Evolutionary conservation across 2,113 vertebrate genomes (phyloP), one percentile per base, ranked within the genome.

Genomic region (Urocynchramus pylzowi): DNA sequence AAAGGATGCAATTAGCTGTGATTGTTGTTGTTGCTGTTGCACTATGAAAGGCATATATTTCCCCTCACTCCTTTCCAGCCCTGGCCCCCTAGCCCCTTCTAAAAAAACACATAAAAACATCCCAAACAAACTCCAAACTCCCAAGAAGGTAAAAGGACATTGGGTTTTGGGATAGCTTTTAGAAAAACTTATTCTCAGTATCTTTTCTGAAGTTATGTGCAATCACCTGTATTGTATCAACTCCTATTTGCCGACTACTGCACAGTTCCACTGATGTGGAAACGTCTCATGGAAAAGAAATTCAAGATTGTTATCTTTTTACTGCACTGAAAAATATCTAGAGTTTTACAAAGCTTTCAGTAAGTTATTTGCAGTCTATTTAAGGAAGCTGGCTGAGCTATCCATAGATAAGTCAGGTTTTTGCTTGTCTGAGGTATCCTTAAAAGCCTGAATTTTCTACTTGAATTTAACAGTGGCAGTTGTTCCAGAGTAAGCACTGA

Each of bases 331-430:
- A 94, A 94, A 93, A 84, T 88, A 87, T 68, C 50, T 56, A 60
- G 69, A 78, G 60, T 91, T 97, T 94, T 90, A 94, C 64, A 67
- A 73, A 96, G 59, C 68, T 96, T 90, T 78, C 53, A 93, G 87
- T 83, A 96, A 97, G 94, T 80, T 95, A 87, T 93, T 90, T 79
- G 79, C 47, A 80, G 67, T 74, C 82, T 60, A 35, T 85, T 91
- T 97, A 94, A 79, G 67, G 54, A 93, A 95, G n/a, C 75, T 87
- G 47, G 18, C 64, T 90, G 69, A 94, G 75, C 79, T 96, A 88
- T 97, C 78, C 94, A 67, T 79, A 94, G 88, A 71, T 92, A 93
- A 94, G 74, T 83, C 87, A 82, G 67, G 16, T 88, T 96, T 97
- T 76, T 91, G 70, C 93, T 95, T 90, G 52, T 89, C 60, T 74